These are phyloP conservation scores for Mixornis gularis DNA, from an alignment of 2,113 vertebrate genomes.

Conservation along the genomic window DNA sequence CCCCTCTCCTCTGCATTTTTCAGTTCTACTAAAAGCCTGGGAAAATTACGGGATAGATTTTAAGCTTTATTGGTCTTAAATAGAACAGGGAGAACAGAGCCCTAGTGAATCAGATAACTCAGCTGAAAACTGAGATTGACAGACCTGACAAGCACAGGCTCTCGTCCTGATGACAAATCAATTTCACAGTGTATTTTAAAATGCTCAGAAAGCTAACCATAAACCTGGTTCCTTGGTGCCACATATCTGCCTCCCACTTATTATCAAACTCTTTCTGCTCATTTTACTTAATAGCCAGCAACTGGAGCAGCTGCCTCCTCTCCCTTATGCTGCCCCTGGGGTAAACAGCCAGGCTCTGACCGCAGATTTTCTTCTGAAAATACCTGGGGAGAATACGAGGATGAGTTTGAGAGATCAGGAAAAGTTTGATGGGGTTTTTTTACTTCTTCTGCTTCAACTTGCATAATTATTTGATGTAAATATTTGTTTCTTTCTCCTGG, in stretches of 20 bases:
- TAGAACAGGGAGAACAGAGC: neutral
- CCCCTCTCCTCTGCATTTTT: neutral
- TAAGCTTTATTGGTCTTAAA: neutral
- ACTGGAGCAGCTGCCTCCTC: neutral
- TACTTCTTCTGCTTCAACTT: neutral
- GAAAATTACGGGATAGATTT: neutral
- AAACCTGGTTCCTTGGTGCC: neutral
- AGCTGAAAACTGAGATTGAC: neutral
- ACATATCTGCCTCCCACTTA: neutral
- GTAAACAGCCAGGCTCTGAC: neutral
- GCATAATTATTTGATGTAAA: neutral
- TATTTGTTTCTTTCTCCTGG: neutral
- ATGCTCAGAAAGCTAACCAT: neutral
- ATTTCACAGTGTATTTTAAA: constrained; percentile 20
- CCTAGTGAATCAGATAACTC: neutral
- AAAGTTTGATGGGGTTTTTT: neutral
- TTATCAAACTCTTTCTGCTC: neutral
- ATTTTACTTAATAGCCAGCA: neutral
- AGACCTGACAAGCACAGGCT: neutral
- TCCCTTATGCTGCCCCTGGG: neutral
- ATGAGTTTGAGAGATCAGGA: neutral
- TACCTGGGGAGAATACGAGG: neutral
- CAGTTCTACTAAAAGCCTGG: neutral
- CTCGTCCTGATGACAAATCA: neutral
- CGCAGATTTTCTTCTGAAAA: rapidly evolving